Evolutionary conservation across 2,797 vertebrate genomes (phyloP), one percentile per base, ranked within the genome.

Genomic region (Tympanoctomys barrerae): DNA sequence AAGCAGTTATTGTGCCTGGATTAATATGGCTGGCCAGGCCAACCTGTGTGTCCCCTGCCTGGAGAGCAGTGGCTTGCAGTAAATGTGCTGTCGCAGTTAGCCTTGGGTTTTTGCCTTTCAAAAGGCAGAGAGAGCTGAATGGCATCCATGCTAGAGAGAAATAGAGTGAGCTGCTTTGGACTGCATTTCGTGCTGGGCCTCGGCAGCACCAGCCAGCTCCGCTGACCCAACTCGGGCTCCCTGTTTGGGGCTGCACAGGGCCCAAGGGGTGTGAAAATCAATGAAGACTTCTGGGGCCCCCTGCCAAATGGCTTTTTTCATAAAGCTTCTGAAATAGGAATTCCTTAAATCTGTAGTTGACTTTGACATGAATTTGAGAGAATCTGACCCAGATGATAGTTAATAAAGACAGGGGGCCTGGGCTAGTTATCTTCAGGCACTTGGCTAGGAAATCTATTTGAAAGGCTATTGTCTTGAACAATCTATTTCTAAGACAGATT

Each of bases 251-350:
- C 16, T 33, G 31, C 42, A 80, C 14, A 90, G 82, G 73, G 22
- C 26, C 12, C 3, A 22, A 49, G 36, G 31, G 31, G 9, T n/a
- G 59, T 68, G 68, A 61, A 36, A 61, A 13, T 31, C 52, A 70
- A n/a, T 33, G 39, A 39, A 18, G 46, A 54, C 66, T 78, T 39
- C 49, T 4, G 31, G 11, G 64, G n/a, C 80, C 83, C 13, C 12
- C 28, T 91, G 66, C 84, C 11, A 39, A 28, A 12, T 68, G 24
- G 10, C 36, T 94, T 93, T 90, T 42, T 89, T 52, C 26, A 59
- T 77, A 75, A 82, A 71, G 28, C 5, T n/a, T 90, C 59, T 89
- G 93, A 87, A 91, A 46, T 70, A 70, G 83, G 66, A 70, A 87
- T 85, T 78, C 90, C 52, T 81, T 86, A 83, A 82, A 88, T 90